Base-by-base conservation (phyloP, 2,797 vertebrate species). In the Prunella strophiata region DNA sequence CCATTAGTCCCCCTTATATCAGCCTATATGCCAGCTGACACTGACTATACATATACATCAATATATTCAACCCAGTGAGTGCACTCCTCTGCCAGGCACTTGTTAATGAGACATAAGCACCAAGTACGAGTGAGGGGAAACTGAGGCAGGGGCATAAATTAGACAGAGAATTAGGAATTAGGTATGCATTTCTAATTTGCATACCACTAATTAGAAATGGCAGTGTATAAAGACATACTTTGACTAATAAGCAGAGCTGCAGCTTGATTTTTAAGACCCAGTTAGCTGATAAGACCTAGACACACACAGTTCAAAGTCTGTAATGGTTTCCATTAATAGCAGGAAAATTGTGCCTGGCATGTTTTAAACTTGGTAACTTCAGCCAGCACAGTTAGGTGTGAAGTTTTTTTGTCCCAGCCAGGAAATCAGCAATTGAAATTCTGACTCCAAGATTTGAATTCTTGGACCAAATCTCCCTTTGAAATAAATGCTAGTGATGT, bases 1-100 rank as follows among this genome's bases (percentile, higher is more conserved):
- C 93, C 57, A 62, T 96, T 94, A 95, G 63, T 92, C 57, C 65
- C 90, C 89, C 67, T 97, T 83, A 62, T 86, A 88, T 89, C 82
- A 83, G 71, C 93, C 95, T 89, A 26, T 72, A 94, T 88, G 67
- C 83, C 81, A 90, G 76, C 85, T 91, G 93, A 94, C 93, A 70
- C 17, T 42, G 63, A 88, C 88, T 88, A 29, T 36, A 80, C 30
- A 10, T 67, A 65, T 27, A 26, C 81, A 92, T 80, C 94, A 88
- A 85, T 58, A 94, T 23, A 77, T 72, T 77, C 61, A 57, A 88
- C 30, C 26, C 47, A 32, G 12, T 25, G 51, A 76, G 38, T 29
- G 26, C 23, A 67, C 52, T 85, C 77, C 48, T 93, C 80, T 83
- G 18, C 75, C 73, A 90, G 75, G 27, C 50, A 42, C 54, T 57